A percentile compares a stretch with the other conserved stretches of the same genome.
Conservation (phyloP, 2,797 vertebrate species). For the Hyperoplus immaculatus region DNA sequence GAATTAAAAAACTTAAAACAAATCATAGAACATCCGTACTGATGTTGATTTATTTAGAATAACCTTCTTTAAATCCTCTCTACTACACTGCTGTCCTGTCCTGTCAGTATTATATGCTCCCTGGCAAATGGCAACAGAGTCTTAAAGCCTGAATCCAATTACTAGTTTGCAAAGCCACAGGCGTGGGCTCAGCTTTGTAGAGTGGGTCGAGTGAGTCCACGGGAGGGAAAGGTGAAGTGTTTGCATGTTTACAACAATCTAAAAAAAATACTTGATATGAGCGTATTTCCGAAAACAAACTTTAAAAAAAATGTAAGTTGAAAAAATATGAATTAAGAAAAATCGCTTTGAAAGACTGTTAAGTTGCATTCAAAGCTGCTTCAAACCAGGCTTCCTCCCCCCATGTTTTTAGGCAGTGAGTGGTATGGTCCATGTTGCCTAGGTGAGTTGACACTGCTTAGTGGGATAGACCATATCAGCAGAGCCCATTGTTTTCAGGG, state of each 20-base stretch:
- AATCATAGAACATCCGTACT: background rate
- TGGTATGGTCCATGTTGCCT: constrained; percentile 80
- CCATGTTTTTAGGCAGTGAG: constrained; percentile 41
- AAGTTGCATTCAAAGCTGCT: background rate
- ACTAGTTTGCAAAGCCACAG: constrained; percentile 69
- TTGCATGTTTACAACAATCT: background rate
- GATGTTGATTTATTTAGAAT: constrained; percentile 2
- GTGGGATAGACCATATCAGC: constrained; percentile 75
- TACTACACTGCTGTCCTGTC: constrained; percentile 21
- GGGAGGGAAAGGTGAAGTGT: background rate
- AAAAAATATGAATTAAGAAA: background rate
- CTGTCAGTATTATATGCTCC: constrained; percentile 39
- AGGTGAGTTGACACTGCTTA: constrained; percentile 78
- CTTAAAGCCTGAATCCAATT: constrained; percentile 84
- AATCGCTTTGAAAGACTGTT: rapidly evolving
- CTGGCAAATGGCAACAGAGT: constrained; percentile 57
- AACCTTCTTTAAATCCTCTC: constrained; percentile 12
- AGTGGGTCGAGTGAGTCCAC: constrained; percentile 39
- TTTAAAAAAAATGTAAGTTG: no score
- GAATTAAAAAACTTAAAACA: background rate
- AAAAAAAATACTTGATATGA: rapidly evolving
- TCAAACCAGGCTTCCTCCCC: constrained; percentile 23
- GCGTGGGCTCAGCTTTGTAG: constrained; percentile 54
- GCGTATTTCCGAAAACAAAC: background rate
- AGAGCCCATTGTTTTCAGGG: constrained; percentile 77